Conservation (phyloP, 2,888 invertebrate species). For the Agapostemon virescens region DNA sequence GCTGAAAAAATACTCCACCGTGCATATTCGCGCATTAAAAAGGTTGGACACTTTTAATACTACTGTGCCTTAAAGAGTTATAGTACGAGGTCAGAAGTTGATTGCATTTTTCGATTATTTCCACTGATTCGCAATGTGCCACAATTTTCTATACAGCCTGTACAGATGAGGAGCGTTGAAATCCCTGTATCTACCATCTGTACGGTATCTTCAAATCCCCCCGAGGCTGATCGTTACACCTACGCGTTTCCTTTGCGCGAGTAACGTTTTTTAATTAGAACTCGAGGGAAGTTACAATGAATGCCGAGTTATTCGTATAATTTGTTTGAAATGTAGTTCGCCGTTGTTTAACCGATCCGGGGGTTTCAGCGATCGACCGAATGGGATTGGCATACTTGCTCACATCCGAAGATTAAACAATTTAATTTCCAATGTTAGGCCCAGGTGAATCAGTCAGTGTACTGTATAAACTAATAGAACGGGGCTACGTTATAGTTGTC, state of each 20-base stretch:
- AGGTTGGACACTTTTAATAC: no score
- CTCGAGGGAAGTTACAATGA: constrained; percentile 15
- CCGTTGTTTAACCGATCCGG: background rate
- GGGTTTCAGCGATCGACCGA: background rate
- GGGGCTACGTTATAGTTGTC: background rate
- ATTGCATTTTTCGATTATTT: background rate
- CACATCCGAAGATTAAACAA: background rate
- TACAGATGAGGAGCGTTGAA: background rate
- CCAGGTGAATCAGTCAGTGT: no score
- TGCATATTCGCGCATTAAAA: no score
- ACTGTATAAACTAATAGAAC: background rate
- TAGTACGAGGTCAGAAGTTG: no score
- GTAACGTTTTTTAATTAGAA: constrained; percentile 36
- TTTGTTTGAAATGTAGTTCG: constrained; percentile 21
- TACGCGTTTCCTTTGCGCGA: constrained; percentile 39
- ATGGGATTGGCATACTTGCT: background rate
- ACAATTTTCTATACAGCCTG: background rate
- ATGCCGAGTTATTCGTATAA: constrained; percentile 17
- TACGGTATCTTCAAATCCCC: constrained; percentile 20
- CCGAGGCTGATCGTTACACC: constrained; percentile 34
- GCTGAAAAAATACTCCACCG: no score
- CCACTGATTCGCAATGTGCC: background rate
- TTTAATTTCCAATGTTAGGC: background rate
- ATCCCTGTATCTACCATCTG: constrained; percentile 32
- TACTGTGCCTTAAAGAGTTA: no score